Base-by-base conservation (phyloP, 2,888 invertebrate species). In the Zaprionus bogoriensis region DNA sequence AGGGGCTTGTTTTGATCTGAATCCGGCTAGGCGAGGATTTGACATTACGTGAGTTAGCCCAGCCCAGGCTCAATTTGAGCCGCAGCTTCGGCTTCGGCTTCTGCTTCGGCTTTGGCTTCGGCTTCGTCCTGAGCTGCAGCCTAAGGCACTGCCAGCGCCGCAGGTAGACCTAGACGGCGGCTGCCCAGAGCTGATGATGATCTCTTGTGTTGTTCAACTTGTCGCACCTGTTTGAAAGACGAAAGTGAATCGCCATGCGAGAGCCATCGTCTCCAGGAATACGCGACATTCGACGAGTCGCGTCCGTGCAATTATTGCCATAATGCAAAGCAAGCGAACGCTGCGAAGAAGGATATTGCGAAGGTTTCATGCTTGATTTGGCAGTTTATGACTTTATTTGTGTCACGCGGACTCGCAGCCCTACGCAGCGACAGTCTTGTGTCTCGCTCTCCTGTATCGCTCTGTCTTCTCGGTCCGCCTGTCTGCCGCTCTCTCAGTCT, bases 321-420 rank as follows among this genome's bases (percentile, higher is more conserved):
- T 72, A 82, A 80, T 82, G 71, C 76, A 66, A 59, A 61, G 74
- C 79, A 74, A 67, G 67, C 67, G 60, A 63, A 59, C 71, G 64
- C 84, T 72, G 69, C 39, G 73, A 74, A 79, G 86, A 83, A 69
- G 85, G 80, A 87, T 87, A 80, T 84, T 75, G 73, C 64, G 62
- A 66, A 67, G 75, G 71, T 76, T 83, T 74, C 74, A 77, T 81
- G 74, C 66, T 75, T 74, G 75, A 79, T 86, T 86, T 83, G 58
- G 81, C 85, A 66, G 82, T 87, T 87, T 87, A 87, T 85, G 82
- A 73, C 75, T 74, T 73, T 76, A 70, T 77, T 85, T 77, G 71
- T 72, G 53, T 52, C 53, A 57, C 52, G 47, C 47, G 44, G 41
- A 44, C n/a, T n/a, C n/a, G n/a, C 51, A 41, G 46, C 14, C 39